These are phyloP conservation scores for Shargacucullia verbasci DNA, from an alignment of 2,888 invertebrate species.

Conservation along the genomic window DNA sequence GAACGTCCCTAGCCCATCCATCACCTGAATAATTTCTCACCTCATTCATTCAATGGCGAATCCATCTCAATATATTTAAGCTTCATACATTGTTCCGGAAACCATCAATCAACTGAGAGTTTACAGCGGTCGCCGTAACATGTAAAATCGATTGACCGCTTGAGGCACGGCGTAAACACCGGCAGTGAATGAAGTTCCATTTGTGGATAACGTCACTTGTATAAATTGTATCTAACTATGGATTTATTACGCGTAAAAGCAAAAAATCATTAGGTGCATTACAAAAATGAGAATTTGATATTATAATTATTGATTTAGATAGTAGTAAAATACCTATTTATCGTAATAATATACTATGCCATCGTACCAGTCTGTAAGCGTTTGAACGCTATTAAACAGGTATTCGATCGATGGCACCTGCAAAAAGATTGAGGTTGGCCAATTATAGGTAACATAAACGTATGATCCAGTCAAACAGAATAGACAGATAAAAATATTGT, in stretches of 20 bases:
- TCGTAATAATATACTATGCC: too few species aligned
- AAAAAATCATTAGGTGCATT: neutral
- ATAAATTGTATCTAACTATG: constrained; percentile 22
- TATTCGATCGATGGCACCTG: too few species aligned
- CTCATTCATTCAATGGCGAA: constrained; percentile 83
- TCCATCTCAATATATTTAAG: constrained; percentile 84
- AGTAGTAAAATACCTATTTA: too few species aligned
- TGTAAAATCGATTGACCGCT: constrained; percentile 62
- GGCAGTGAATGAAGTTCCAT: constrained; percentile 61
- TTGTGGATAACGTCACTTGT: constrained; percentile 32
- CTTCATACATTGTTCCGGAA: constrained; percentile 75
- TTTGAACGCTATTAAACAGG: too few species aligned
- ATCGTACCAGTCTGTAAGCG: too few species aligned
- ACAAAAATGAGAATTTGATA: neutral
- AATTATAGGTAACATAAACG: too few species aligned
- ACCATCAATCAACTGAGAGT: constrained; percentile 69
- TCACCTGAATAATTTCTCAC: constrained; percentile 83
- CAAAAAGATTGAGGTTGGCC: too few species aligned
- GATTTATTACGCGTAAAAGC: constrained; percentile 14
- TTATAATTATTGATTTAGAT: too few species aligned
- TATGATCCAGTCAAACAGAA: too few species aligned
- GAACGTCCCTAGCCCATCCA: constrained; percentile 74
- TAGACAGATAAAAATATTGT: too few species aligned
- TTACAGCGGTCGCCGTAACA: constrained; percentile 51
- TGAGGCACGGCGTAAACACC: constrained; percentile 48